A percentile compares a stretch with the other conserved stretches of the same genome.
Evolutionary conservation across 2,113 vertebrate genomes (phyloP).

Genomic region (Andinoacara biseriatus): DNA sequence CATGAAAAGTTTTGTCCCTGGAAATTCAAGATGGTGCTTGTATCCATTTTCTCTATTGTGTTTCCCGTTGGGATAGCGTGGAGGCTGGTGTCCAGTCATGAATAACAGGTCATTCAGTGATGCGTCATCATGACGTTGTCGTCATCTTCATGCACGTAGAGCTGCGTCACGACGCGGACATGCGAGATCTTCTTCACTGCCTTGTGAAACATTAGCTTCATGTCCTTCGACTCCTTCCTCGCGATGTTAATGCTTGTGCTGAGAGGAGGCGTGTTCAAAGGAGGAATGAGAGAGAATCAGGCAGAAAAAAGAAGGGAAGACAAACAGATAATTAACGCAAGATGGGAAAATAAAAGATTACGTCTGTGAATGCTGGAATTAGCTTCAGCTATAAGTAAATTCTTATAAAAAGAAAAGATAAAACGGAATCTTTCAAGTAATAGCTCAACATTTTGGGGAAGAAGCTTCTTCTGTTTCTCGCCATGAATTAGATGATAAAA

Average conservation of each 20-base stretch:
- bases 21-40: background rate
- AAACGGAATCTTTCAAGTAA: background rate
- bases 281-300: background rate
- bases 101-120: slow-evolving; percentile 56
- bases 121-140: slow-evolving; percentile 70
- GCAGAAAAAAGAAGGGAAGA: background rate
- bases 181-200: slow-evolving; percentile 74
- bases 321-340: background rate
- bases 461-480: background rate
- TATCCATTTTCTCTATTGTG: background rate
- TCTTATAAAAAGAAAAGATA: background rate
- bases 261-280: background rate
- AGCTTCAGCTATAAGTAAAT: background rate
- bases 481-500: background rate
- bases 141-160: slow-evolving; percentile 57
- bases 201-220: slow-evolving; percentile 73
- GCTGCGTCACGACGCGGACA: slow-evolving; percentile 65
- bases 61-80: background rate
- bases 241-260: background rate
- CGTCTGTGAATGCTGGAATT: background rate
- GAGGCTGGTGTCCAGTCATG: background rate
- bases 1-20: background rate
- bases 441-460: slow-evolving; percentile 1
- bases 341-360: background rate
- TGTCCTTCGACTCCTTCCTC: slow-evolving; percentile 33